These are phyloP conservation scores for Drosophila nannoptera DNA, from an alignment of 1,140 invertebrate genomes.

Conservation along the genomic window DNA sequence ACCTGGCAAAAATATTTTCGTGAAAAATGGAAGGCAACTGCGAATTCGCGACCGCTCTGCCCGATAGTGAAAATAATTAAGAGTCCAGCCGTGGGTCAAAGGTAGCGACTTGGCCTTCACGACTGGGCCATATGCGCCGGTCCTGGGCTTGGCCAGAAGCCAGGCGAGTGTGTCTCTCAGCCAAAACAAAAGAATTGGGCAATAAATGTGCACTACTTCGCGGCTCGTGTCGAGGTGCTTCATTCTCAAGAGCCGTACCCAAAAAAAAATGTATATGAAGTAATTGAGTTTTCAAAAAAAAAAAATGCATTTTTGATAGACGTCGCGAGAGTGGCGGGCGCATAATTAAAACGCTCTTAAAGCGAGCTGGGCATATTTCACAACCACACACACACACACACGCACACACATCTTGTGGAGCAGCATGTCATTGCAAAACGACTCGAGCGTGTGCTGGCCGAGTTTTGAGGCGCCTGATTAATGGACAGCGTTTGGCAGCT, in stretches of 20 bases:
- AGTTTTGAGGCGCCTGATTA: slow-evolving; percentile 52
- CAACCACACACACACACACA: slow-evolving; percentile 32
- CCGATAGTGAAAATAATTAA: slow-evolving; percentile 12
- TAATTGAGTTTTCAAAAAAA: slow-evolving; percentile 65
- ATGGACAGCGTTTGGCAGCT: slow-evolving; percentile 58
- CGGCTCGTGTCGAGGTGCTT: slow-evolving; percentile 26
- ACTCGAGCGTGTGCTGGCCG: slow-evolving; percentile 32
- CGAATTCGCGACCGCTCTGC: slow-evolving; percentile 2
- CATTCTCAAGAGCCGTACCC: slow-evolving; percentile 7
- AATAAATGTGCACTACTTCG: slow-evolving; percentile 40
- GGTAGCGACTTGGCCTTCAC: no score
- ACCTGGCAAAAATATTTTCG: slow-evolving; percentile 29
- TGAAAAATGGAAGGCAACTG: neutral
- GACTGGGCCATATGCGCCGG: no score
- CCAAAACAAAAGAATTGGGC: slow-evolving; percentile 36
- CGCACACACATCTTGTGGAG: no score
- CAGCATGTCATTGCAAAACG: slow-evolving; percentile 71
- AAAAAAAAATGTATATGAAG: slow-evolving; percentile 33
- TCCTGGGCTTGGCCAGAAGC: slow-evolving; percentile 16
- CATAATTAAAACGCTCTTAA: slow-evolving; percentile 61
- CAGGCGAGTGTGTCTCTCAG: neutral
- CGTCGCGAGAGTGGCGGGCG: slow-evolving; percentile 42
- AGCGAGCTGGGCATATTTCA: slow-evolving; percentile 54
- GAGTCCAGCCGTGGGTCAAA: no score
- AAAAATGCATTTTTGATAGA: slow-evolving; percentile 54